Evolutionary conservation across 2,113 vertebrate species (phyloP), one percentile per base, ranked within the genome.

Genomic region (Erinaceus europaeus): DNA sequence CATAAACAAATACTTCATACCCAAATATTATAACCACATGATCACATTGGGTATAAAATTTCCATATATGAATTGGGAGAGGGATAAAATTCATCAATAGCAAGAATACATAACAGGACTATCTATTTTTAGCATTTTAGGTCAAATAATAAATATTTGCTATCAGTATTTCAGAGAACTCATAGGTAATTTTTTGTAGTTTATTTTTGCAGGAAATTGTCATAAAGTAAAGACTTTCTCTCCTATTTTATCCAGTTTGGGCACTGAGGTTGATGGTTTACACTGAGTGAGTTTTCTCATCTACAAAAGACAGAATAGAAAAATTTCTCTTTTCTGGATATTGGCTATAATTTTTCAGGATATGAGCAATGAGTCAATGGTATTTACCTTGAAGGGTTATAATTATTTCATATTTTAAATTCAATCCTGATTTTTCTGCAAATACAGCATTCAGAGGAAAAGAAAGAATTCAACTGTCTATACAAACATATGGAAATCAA

Each of bases 341-440:
- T 82, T 95, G 84, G 74, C 80, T 64, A 40, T 67, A 32, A 61
- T 94, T 92, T 80, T 92, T 94, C 81, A 73, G 34, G 15, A 25
- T 57, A 40, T 78, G 89, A 94, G 32, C 14, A 2, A 86, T 55
- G 86, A 92, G 77, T 80, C 36, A 62, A 62, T 89, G 91, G 75
- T 69, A 72, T 91, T 96, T 96, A 88, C 90, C 95, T 95, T 85
- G 88, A 52, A 91, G 36, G 25, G 94, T 96, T 94, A 86, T 83
- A 94, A 91, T 91, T 64, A 88, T 95, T 92, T 97, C 75, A 73
- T 92, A 72, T 94, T 97, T 96, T 95, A 96, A 97, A 96, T 95
- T 88, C 95, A 95, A 94, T 93, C 93, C 84, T 94, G 91, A 96
- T 84, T 95, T 93, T 77, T 91, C 53, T 89, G 85, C 91, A 95